Evolutionary conservation across 1,140 invertebrate species (phyloP).

Genomic region (Gonioctena quinquepunctata): DNA sequence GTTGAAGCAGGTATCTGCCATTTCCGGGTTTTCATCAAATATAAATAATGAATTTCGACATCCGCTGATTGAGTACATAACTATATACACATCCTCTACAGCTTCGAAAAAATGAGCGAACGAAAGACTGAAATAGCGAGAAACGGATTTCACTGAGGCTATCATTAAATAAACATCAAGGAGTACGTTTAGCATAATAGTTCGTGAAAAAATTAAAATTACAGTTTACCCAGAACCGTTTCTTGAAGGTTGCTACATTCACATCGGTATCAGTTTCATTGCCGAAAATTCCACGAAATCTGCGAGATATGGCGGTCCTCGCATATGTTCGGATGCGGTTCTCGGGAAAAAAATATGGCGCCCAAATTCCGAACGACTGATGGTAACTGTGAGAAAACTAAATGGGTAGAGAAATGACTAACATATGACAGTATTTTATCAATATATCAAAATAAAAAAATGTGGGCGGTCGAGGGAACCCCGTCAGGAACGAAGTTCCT

Average conservation of each 20-base stretch:
- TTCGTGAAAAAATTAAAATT: not conserved
- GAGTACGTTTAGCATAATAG: slow-evolving; percentile 6
- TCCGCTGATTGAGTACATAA: not conserved
- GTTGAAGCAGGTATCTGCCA: too few relatives aligned
- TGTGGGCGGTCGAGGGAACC: too few relatives aligned
- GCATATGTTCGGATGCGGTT: not conserved
- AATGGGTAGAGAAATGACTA: too few relatives aligned
- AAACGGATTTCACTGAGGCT: not conserved
- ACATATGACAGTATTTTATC: too few relatives aligned
- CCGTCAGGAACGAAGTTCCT: too few relatives aligned
- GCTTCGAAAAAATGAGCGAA: not conserved
- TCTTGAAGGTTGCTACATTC: not conserved
- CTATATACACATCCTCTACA: not conserved
- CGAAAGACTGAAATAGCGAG: not conserved
- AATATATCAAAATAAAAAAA: too few relatives aligned
- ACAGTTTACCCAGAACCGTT: not conserved
- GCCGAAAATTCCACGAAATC: not conserved
- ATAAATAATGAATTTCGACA: not conserved
- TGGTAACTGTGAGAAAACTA: not conserved
- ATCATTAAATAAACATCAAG: slow-evolving; percentile 11
- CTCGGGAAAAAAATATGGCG: not conserved
- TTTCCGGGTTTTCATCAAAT: too few relatives aligned
- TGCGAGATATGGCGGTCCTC: not conserved
- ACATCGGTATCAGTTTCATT: not conserved
- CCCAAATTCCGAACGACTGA: not conserved